Evolutionary conservation across 2,888 invertebrate genomes (phyloP).

Genomic region (Sturmia bella): DNA sequence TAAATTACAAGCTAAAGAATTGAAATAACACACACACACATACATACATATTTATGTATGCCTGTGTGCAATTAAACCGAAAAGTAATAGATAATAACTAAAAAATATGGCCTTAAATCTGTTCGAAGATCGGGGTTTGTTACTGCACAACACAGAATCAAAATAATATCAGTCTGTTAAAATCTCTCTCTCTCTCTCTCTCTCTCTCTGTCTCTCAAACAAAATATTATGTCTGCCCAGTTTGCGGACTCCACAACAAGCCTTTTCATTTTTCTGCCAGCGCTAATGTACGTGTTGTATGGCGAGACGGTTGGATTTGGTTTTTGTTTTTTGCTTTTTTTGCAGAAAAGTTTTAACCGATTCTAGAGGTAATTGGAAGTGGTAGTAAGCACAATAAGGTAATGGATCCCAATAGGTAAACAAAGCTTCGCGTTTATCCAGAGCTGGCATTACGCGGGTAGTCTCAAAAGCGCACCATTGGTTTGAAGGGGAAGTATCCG

Average conservation of each 20-base stretch:
- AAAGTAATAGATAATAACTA: too few relatives aligned
- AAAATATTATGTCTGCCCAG: constrained; percentile 4
- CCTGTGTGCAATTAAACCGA: background rate
- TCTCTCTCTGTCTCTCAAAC: too few relatives aligned
- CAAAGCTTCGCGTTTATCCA: constrained; percentile 90
- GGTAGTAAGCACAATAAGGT: constrained; percentile 93
- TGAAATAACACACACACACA: background rate
- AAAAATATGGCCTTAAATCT: background rate
- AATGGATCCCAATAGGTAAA: constrained; percentile 93
- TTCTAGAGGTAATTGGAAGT: constrained; percentile 88
- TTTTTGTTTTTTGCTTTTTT: constrained; percentile 79
- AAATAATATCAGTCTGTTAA: constrained; percentile 63
- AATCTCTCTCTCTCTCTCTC: too few relatives aligned
- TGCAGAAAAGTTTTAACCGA: constrained; percentile 84
- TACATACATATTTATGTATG: background rate
- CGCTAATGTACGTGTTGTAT: constrained; percentile 77
- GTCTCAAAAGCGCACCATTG: constrained; percentile 85
- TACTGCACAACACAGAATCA: constrained; percentile 37
- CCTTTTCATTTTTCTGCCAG: background rate
- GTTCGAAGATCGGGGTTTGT: constrained; percentile 4
- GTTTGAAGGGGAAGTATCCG: constrained; percentile 71
- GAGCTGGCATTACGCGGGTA: constrained; percentile 81
- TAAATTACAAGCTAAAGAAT: background rate
- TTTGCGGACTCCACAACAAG: background rate
- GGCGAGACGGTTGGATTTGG: constrained; percentile 66